Evolutionary conservation across 2,888 invertebrate genomes (phyloP), one percentile per base, ranked within the genome.

Genomic region (Harpalus rubripes): DNA sequence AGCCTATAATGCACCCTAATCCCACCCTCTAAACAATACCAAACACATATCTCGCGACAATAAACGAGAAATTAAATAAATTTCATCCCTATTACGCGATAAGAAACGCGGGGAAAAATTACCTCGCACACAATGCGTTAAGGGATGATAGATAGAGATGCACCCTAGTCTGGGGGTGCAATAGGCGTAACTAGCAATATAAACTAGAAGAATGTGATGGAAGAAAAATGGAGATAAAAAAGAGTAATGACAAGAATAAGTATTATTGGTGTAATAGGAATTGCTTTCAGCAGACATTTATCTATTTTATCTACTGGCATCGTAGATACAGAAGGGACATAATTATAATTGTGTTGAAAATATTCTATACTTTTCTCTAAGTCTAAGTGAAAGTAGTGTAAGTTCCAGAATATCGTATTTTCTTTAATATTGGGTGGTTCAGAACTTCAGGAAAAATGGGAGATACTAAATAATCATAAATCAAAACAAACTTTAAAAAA

Each of bases 21-120:
- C 44, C 22, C 44, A 74, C 72, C 72, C 72, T 63, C 72, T 16
- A 74, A 74, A 74, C 72, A 74, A 74, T 74, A 74, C 72, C 72
- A 41, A 74, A 74, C 72, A 74, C 44, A 74, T 74, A 58, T 61
- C 79, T 52, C 39, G 79, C 79, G 61, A 79, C 61, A 79, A 79
- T 79, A 79, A 78, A 79, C 79, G 79, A 79, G 79, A 79, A 79
- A 79, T 79, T 79, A 79, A 79, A 79, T 79, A 79, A 79, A 79
- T 79, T 79, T 79, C 61, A 79, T 59, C 79, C 59, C 59, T 79
- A 79, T 79, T 79, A 79, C 79, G 5, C 61, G 79, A 79, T 79
- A 79, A 79, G 79, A 59, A 59, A 61, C 72, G 16, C 8, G 59
- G 32, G 59, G 79, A 79, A 79, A 79, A 78, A 78, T 78, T 78